Evolutionary conservation across 2,888 invertebrate genomes (phyloP).

Genomic region (Drosophila longiperda): DNA sequence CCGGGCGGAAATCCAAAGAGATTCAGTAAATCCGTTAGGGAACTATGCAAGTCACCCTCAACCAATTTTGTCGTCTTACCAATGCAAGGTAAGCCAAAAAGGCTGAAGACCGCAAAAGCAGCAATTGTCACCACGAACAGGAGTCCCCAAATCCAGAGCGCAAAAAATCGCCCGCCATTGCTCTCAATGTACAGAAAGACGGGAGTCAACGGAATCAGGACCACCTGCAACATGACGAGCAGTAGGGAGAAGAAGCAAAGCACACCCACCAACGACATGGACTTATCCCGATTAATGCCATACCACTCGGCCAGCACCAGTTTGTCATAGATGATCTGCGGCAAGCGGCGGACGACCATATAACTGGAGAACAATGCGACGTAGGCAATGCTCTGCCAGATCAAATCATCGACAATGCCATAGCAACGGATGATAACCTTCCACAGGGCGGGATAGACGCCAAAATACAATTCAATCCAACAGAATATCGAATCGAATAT

Average conservation of each 20-base stretch:
- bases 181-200: conserved; percentile 47
- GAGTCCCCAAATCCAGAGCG: conserved; percentile 51
- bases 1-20: conserved; percentile 14
- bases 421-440: conserved; percentile 26
- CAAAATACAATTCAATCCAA: conserved; percentile 48
- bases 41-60: background rate
- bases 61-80: conserved; percentile 35
- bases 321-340: conserved; percentile 47
- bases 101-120: background rate
- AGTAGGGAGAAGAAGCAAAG: conserved; percentile 46
- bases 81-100: conserved; percentile 35
- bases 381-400: conserved; percentile 62
- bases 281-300: conserved; percentile 12
- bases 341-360: conserved; percentile 48
- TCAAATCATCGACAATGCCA: conserved; percentile 22
- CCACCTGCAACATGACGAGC: conserved; percentile 53
- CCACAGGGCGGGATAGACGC: conserved; percentile 48
- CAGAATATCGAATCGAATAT: conserved; percentile 50
- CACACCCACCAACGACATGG: conserved; percentile 52
- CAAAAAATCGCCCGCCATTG: conserved; percentile 17
- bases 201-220: conserved; percentile 49
- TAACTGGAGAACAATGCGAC: conserved; percentile 48
- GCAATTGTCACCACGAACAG: conserved; percentile 7
- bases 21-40: conserved; percentile 10
- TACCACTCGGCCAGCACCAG: conserved; percentile 46